Evolutionary conservation across 2,888 invertebrate genomes (phyloP).

Genomic region (Yponomeuta malinellus): DNA sequence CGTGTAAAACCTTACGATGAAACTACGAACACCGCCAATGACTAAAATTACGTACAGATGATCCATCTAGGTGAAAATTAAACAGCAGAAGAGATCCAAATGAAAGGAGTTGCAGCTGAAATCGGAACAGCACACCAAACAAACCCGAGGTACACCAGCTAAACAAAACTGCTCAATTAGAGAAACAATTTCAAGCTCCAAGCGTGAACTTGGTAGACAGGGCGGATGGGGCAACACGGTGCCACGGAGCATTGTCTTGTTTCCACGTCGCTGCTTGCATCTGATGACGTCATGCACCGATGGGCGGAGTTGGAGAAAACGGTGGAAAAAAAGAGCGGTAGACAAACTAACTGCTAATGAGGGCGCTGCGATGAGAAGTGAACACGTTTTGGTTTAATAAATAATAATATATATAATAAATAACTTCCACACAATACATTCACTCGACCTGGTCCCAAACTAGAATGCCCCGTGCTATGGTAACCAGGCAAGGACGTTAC

Average conservation of each 20-base stretch:
- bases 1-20: no score
- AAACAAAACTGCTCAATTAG: conserved; percentile 2
- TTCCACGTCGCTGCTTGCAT: conserved; percentile 55
- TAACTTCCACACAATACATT: no score
- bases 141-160: neutral
- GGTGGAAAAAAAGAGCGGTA: conserved; percentile 7
- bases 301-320: conserved; percentile 19
- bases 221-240: conserved; percentile 19
- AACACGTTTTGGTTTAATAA: neutral
- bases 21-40: no score
- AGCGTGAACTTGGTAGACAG: conserved; percentile 6
- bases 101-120: neutral
- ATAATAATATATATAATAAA: no score
- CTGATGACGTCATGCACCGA: conserved; percentile 62
- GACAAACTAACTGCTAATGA: neutral
- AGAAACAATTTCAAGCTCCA: conserved; percentile 6
- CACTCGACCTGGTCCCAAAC: no score
- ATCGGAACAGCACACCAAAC: neutral
- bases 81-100: no score
- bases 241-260: conserved; percentile 36
- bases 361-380: neutral
- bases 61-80: no score
- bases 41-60: no score
- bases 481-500: no score
- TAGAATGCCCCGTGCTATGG: no score